phyloP scores from a whole-genome alignment of 2,797 vertebrate genomes.

The Platyrinchus mystaceus region DNA sequence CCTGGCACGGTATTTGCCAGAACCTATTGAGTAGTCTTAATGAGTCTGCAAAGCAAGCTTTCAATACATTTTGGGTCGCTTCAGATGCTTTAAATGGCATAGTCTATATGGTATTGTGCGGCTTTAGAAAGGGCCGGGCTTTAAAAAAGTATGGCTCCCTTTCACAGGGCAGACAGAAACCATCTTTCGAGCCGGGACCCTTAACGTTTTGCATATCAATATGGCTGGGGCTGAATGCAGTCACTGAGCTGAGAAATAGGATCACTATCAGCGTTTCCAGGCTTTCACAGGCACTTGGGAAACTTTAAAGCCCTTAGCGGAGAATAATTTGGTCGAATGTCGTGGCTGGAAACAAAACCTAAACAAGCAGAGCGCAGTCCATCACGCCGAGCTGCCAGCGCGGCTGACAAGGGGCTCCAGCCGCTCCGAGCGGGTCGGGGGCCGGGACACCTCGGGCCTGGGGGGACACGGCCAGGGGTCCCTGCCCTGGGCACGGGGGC shows the following conservation, averaged over 20 bases:
- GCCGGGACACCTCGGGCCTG: neutral
- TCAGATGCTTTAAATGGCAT: slow-evolving; percentile 73
- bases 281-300: slow-evolving; percentile 82
- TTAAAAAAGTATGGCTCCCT: slow-evolving; percentile 67
- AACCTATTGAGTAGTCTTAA: slow-evolving; percentile 72
- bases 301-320: slow-evolving; percentile 70
- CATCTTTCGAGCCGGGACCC: slow-evolving; percentile 73
- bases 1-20: slow-evolving; percentile 69
- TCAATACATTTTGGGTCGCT: slow-evolving; percentile 70
- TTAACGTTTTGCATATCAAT: slow-evolving; percentile 86
- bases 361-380: slow-evolving; percentile 67
- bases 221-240: slow-evolving; percentile 80
- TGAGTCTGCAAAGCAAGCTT: slow-evolving; percentile 69
- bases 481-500: neutral
- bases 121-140: slow-evolving; percentile 61
- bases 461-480: neutral
- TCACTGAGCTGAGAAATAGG: slow-evolving; percentile 87
- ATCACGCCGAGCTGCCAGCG: slow-evolving; percentile 47
- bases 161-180: slow-evolving; percentile 77
- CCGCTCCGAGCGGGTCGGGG: neutral
- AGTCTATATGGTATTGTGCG: slow-evolving; percentile 75
- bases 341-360: slow-evolving; percentile 71
- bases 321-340: slow-evolving; percentile 78
- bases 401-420: slow-evolving; percentile 30
- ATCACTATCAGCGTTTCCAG: slow-evolving; percentile 81